Conservation (phyloP, 2,113 vertebrate genomes). For the Symphodus melops region DNA sequence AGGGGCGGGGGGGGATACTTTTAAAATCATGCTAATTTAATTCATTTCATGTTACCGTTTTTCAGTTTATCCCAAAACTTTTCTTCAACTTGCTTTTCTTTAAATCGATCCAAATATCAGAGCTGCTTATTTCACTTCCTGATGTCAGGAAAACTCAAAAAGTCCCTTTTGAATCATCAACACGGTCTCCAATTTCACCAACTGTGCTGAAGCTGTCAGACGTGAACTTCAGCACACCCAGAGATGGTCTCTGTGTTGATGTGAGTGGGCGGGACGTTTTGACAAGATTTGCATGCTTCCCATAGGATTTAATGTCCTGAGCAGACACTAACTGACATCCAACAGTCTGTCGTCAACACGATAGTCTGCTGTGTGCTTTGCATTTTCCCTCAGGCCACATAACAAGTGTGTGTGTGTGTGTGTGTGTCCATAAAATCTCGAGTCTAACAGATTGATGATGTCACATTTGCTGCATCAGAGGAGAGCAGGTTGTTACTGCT, state of each 20-base stretch:
- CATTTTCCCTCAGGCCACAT: constrained; percentile 68
- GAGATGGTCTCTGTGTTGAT: constrained; percentile 21
- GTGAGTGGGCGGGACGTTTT: constrained; percentile 66
- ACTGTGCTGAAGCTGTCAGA: constrained; percentile 14
- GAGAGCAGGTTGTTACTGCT: constrained; percentile 42
- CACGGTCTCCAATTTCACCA: background rate
- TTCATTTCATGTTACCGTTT: too few species aligned
- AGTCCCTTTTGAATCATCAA: background rate
- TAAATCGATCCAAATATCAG: background rate
- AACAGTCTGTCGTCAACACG: constrained; percentile 71
- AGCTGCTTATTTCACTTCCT: background rate
- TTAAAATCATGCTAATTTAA: too few species aligned
- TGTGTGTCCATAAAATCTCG: background rate
- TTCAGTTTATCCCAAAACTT: background rate
- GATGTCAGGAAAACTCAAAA: background rate
- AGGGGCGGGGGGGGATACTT: too few species aligned
- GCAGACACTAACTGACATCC: constrained; percentile 76
- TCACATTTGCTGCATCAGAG: constrained; percentile 7
- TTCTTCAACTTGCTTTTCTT: too few species aligned
- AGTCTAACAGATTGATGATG: too few species aligned
- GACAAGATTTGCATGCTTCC: constrained; percentile 68
- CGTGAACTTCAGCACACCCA: constrained; percentile 37
- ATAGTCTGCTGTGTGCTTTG: constrained; percentile 61
- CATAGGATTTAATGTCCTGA: constrained; percentile 68
- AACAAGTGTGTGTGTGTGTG: constrained; percentile 42